Evolutionary conservation across 1,140 invertebrate species (phyloP).

Genomic region (Aphelinus certus): DNA sequence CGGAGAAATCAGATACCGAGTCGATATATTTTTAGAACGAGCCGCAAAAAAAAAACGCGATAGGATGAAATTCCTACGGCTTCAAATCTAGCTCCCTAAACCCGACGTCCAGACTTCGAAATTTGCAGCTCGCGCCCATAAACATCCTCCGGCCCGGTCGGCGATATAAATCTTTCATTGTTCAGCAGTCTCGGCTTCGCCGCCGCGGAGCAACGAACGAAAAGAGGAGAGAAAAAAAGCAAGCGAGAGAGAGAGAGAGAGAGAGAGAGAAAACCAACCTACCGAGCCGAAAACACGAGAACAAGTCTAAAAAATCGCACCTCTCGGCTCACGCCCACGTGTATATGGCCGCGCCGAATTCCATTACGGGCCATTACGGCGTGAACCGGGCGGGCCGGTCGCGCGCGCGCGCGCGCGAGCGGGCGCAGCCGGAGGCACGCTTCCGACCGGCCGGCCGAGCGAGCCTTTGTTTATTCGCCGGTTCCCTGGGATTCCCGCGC

Average conservation of each 20-base stretch:
- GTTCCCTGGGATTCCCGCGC: constrained; percentile 41
- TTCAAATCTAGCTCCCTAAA: too few species aligned
- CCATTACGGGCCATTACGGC: constrained; percentile 54
- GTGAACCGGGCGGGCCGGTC: constrained; percentile 46
- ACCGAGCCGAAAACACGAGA: constrained; percentile 1
- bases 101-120: constrained; percentile 7
- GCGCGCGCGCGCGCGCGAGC: constrained; percentile 33
- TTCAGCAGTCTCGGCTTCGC: constrained; percentile 17
- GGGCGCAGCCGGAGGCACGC: constrained; percentile 12
- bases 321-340: constrained; percentile 45
- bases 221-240: constrained; percentile 1
- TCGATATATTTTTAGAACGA: too few species aligned
- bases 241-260: background rate
- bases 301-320: constrained; percentile 16
- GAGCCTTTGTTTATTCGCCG: constrained; percentile 48
- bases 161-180: constrained; percentile 22
- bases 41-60: too few species aligned
- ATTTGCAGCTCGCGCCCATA: constrained; percentile 37
- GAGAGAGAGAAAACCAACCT: background rate
- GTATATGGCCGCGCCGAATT: constrained; percentile 44
- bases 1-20: too few species aligned
- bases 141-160: constrained; percentile 34
- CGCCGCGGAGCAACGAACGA: background rate
- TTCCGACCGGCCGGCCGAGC: constrained; percentile 42
- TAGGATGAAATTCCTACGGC: too few species aligned